A percentile compares a stretch with the other conserved stretches of the same genome.
Conservation (phyloP, 2,888 invertebrate species). For the Mactromeris polynyma region DNA sequence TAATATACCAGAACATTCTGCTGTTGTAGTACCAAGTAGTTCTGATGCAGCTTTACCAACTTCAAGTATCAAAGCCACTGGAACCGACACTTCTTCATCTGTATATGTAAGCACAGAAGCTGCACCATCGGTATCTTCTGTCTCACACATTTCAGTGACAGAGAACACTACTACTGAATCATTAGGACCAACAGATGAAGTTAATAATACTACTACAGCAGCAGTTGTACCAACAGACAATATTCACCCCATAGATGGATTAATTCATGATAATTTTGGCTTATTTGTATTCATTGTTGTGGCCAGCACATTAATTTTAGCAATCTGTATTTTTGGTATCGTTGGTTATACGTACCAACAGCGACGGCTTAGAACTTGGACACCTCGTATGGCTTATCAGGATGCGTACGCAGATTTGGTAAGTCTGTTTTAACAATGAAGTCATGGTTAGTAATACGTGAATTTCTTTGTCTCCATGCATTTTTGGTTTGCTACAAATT, state of each 20-base stretch:
- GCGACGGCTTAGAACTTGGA: conserved; percentile 57
- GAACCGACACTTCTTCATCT: background rate
- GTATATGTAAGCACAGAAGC: background rate
- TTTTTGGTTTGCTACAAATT: too few relatives aligned
- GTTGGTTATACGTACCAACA: conserved; percentile 52
- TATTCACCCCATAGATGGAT: background rate
- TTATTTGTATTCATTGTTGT: conserved; percentile 64
- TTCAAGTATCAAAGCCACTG: background rate
- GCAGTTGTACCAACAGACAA: background rate
- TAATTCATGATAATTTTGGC: conserved; percentile 52
- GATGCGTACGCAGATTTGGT: conserved; percentile 65
- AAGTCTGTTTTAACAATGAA: background rate
- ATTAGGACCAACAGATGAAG: background rate
- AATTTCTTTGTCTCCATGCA: too few relatives aligned
- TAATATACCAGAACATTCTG: background rate
- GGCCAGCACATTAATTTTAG: conserved; percentile 36
- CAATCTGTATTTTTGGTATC: conserved; percentile 54
- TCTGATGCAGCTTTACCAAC: background rate
- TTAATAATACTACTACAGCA: background rate
- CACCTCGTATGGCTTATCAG: conserved; percentile 52
- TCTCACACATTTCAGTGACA: background rate
- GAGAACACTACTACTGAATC: background rate
- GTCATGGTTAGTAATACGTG: too few relatives aligned
- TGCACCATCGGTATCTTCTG: background rate
- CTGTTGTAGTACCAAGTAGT: background rate